Conservation (phyloP, 2,797 vertebrate genomes). For the Avahi laniger region DNA sequence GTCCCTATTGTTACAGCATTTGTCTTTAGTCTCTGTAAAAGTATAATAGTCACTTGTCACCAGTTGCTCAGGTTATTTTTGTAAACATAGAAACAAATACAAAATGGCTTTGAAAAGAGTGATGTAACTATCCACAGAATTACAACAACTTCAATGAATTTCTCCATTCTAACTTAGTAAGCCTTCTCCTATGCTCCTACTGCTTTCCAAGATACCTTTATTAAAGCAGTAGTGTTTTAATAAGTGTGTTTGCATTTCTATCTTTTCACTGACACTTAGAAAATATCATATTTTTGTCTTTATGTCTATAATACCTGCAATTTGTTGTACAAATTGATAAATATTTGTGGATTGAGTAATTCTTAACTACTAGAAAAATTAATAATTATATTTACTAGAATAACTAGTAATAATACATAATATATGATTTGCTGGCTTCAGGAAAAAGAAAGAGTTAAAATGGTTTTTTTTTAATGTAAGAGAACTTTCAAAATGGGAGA, state of each 20-base stretch:
- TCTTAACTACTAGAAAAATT: not conserved
- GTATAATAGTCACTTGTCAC: not conserved
- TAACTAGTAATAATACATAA: not conserved
- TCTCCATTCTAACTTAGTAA: not conserved
- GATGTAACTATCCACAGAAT: not conserved
- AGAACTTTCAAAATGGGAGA: not conserved
- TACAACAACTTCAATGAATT: not conserved
- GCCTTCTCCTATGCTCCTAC: not conserved
- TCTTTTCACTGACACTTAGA: not conserved
- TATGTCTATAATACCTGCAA: not conserved
- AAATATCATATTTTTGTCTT: not conserved
- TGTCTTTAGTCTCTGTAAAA: slow-evolving; percentile 2
- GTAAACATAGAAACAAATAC: not conserved
- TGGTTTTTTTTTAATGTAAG: not conserved
- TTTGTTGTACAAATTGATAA: not conserved
- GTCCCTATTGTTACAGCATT: not conserved
- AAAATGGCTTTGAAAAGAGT: not conserved
- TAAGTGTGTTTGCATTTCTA: slow-evolving; percentile 16
- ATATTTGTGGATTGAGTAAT: not conserved
- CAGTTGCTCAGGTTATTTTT: not conserved
- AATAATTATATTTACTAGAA: not conserved
- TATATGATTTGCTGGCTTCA: not conserved
- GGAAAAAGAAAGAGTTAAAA: not conserved
- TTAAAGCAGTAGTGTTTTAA: slow-evolving; percentile 40
- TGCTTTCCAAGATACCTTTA: slow-evolving; percentile 23